Evolutionary conservation across 2,888 invertebrate genomes (phyloP), one percentile per base, ranked within the genome.

Genomic region (Polydrusus pterygomalis): DNA sequence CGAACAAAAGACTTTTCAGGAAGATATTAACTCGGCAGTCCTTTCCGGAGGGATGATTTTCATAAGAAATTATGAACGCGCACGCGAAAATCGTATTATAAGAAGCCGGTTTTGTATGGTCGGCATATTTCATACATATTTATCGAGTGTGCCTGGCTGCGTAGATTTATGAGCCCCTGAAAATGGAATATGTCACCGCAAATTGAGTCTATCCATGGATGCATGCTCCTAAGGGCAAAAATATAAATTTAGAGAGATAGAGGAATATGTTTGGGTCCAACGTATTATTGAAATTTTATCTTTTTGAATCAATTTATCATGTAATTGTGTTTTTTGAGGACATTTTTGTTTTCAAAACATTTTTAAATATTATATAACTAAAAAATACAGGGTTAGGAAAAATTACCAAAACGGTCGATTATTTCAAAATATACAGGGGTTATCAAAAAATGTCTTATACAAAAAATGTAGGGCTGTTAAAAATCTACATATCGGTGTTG

Each of bases 61-160:
- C 80, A 74, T 70, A 80, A 78, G 78, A 80, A 80, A 80, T 80
- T 81, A 80, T 80, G 77, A 78, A 80, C 78, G 78, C 74, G 73
- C 80, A 81, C 78, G 80, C 79, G 79, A 81, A 80, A 80, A 80
- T 79, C 79, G 77, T 79, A 81, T 82, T 82, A 82, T 81, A 82
- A 82, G 79, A 80, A 80, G 73, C 78, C 76, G 73, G 81, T 79
- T 79, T 79, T 80, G 76, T 78, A 78, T 72, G 81, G 78, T 74
- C 79, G 78, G 78, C 80, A 81, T 84, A 84, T 84, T 85, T 85
- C 85, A 86, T 85, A 83, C 83, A 85, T 86, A 85, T 86, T 86
- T 85, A 85, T 85, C 82, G 85, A 79, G 77, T 80, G 77, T 79
- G 79, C 81, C 80, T 80, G 80, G 78, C 78, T 65, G 76, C 62